Conservation (phyloP, 1,140 invertebrate species). For the Phenacoccus solenopsis region DNA sequence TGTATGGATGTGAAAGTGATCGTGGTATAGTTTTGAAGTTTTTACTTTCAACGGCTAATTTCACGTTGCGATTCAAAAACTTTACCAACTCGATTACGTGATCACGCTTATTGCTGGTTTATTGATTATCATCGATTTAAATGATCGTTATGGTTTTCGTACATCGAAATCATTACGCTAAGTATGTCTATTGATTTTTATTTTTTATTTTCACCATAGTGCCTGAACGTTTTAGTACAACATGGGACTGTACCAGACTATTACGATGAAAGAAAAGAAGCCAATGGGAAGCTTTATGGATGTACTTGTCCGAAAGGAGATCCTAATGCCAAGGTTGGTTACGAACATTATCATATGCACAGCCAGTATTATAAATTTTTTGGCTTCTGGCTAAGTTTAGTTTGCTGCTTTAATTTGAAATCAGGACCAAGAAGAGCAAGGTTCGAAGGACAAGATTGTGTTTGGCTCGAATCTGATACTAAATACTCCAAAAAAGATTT, state of each 20-base stretch:
- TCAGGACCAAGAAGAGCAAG: constrained; percentile 26
- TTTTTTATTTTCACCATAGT: constrained; percentile 38
- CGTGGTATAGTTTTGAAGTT: background rate
- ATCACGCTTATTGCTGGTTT: background rate
- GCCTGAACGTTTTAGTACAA: constrained; percentile 60
- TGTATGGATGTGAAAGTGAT: background rate
- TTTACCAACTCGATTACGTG: background rate
- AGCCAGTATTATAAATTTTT: too few relatives aligned
- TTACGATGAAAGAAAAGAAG: constrained; percentile 32
- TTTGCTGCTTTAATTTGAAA: background rate
- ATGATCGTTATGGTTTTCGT: background rate
- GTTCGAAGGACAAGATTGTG: too few relatives aligned
- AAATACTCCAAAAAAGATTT: too few relatives aligned
- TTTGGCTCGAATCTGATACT: too few relatives aligned
- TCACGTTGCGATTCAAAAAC: background rate
- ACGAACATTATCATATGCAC: background rate
- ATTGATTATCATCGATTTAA: background rate
- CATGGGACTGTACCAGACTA: constrained; percentile 53
- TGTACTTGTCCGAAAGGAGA: constrained; percentile 33
- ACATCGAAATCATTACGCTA: too few relatives aligned
- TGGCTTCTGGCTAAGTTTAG: too few relatives aligned
- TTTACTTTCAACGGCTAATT: background rate
- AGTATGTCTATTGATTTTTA: background rate
- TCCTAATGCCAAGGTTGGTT: constrained; percentile 19
- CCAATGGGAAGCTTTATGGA: constrained; percentile 27